These are phyloP conservation scores for Muntiacus reevesi DNA, from an alignment of 2,113 vertebrate genomes.

Conservation along the genomic window DNA sequence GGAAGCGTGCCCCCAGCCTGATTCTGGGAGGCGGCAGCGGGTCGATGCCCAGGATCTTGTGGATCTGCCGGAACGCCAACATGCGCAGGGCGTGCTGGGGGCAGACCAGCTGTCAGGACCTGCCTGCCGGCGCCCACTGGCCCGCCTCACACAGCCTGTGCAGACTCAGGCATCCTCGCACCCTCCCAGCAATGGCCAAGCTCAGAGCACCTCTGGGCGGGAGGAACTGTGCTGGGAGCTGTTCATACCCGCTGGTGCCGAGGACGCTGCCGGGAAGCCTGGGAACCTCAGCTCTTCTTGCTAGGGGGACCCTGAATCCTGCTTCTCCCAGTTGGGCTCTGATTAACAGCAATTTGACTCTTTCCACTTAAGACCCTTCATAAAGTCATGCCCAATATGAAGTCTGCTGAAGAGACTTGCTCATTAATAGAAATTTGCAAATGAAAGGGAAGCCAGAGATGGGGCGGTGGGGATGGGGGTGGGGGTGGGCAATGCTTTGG, in stretches of 20 bases:
- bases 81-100: slow-evolving; percentile 82
- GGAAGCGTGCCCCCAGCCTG: slow-evolving; percentile 67
- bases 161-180: accelerated
- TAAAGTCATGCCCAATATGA: accelerated
- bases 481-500: background rate
- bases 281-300: background rate
- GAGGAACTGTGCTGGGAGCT: too few relatives aligned
- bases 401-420: background rate
- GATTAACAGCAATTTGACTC: background rate
- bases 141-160: background rate
- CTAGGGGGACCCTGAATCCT: background rate
- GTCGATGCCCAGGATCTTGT: slow-evolving; percentile 80
- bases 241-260: accelerated
- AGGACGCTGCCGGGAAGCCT: background rate
- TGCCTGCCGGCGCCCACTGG: accelerated
- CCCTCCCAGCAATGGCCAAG: background rate
- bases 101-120: background rate
- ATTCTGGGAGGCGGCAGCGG: slow-evolving; percentile 75
- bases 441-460: background rate
- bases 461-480: background rate
- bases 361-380: background rate
- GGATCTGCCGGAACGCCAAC: slow-evolving; percentile 84
- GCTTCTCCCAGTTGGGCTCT: too few relatives aligned
- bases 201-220: accelerated
- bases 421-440: background rate